These are phyloP conservation scores for Craterocephalus amniculus DNA, from an alignment of 2,797 vertebrate genomes.

Conservation along the genomic window DNA sequence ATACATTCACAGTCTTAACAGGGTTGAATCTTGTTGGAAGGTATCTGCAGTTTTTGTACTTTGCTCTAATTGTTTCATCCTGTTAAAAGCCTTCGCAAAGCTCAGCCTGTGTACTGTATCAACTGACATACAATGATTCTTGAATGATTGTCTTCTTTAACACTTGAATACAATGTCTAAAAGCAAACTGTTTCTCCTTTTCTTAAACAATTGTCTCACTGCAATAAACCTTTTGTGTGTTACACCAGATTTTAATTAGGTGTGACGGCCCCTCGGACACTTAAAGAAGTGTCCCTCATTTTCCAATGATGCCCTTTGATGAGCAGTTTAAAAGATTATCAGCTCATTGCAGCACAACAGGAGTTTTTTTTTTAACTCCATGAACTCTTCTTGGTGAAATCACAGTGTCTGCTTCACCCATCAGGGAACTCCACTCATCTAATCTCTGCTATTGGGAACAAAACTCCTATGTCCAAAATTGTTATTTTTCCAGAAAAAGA, in stretches of 20 bases:
- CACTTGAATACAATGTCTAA: constrained; percentile 46
- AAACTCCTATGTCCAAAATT: too few relatives aligned
- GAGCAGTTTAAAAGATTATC: neutral
- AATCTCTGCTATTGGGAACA: too few relatives aligned
- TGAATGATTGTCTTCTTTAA: constrained; percentile 16
- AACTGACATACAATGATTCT: constrained; percentile 10
- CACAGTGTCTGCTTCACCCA: neutral
- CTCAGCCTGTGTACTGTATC: constrained; percentile 17
- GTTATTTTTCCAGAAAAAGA: too few relatives aligned
- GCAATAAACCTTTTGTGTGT: constrained; percentile 47
- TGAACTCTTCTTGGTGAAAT: neutral
- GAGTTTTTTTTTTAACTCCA: neutral
- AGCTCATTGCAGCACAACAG: neutral
- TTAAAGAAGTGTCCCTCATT: neutral
- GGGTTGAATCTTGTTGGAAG: constrained; percentile 1
- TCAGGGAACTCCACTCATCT: neutral
- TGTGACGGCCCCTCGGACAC: neutral
- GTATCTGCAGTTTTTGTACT: constrained; percentile 25
- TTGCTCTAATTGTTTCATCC: constrained; percentile 21
- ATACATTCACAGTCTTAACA: constrained; percentile 8
- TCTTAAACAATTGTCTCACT: constrained; percentile 14
- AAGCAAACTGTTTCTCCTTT: constrained; percentile 11
- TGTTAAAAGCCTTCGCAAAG: constrained; percentile 31
- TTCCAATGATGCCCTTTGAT: neutral
- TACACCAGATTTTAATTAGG: constrained; percentile 8